Conservation (phyloP, 23 tunicate species). For the Phallusia fumigata region DNA sequence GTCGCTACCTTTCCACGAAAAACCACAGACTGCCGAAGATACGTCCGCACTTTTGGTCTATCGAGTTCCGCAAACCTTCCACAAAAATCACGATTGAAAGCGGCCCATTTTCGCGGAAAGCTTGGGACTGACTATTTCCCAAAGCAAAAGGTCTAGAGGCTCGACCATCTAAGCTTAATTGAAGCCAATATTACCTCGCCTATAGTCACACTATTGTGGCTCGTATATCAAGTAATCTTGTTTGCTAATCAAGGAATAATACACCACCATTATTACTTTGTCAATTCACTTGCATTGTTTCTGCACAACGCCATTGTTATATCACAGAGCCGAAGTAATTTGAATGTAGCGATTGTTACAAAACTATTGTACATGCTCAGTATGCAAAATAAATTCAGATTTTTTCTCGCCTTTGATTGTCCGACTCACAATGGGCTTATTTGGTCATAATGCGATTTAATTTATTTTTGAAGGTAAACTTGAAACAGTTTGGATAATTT, state of each 20-base stretch:
- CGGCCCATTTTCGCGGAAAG: not conserved
- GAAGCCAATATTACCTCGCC: not conserved
- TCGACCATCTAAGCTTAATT: not conserved
- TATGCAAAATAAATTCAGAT: not conserved
- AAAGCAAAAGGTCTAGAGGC: not conserved
- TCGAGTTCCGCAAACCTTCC: not conserved
- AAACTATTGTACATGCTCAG: not conserved
- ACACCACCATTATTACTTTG: not conserved
- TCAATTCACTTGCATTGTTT: not conserved
- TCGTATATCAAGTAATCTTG: too few species aligned
- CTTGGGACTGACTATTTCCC: not conserved
- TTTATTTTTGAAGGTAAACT: too few species aligned
- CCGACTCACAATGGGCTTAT: not conserved
- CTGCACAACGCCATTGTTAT: not conserved
- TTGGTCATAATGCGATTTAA: not conserved
- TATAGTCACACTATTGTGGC: too few species aligned
- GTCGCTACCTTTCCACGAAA: constrained; percentile 1
- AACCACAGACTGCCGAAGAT: not conserved
- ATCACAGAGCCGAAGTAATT: not conserved
- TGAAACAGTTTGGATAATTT: too few species aligned
- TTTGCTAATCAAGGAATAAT: too few species aligned
- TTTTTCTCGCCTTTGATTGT: not conserved
- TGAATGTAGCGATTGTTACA: constrained; percentile 1
- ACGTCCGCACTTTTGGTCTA: constrained; percentile 2
- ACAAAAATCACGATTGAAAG: not conserved